Base-by-base conservation (phyloP, 2,797 vertebrate genomes). In the Australoheros facetus region DNA sequence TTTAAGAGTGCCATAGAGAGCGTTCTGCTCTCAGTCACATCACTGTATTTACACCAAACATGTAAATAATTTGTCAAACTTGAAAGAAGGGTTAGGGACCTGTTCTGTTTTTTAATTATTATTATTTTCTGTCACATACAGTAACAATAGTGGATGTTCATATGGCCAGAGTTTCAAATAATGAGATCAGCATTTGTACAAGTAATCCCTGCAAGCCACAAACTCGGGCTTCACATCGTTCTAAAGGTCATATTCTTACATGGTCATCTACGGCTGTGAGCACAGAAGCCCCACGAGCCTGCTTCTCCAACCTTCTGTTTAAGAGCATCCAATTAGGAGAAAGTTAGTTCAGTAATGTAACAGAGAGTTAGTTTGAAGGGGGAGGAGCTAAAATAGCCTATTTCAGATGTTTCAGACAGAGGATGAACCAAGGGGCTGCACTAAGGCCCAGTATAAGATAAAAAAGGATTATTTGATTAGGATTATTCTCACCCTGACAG, bases 281-380 rank as follows among this genome's bases (percentile, higher is more conserved):
- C 39, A 66, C 2, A 66, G 62, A 66, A 28, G 39, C 42, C 17
- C 23, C 23, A 7, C 23, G 6, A 28, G 28, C 42, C 23, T 7
- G 42, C 42, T 48, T 28, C 62, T 66, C 28, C 42, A 66, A 3
- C 60, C 60, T 66, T 66, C 39, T 3, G 14, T 28, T 45, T 45
- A 9, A 17, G 14, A 26, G 14, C 60, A 48, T 1, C 39, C 42
- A 19, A 45, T 28, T 4, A 28, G 21, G 0, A 45, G 60, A 66
- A 1, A 66, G 37, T 64, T 45, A 26, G 4, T 16, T 17, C 26
- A 26, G 26, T 26, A 26, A 26, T 26, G 26, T 26, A 26, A 26
- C 26, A 45, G 60, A 66, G 1, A 66, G 37, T 45, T 45, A 26
- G 4, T 16, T 17, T 64, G 0, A 0, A 23, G 60, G 7, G 21